phyloP scores from a whole-genome alignment of 2,113 vertebrate species.

The Toxotes chatareus region DNA sequence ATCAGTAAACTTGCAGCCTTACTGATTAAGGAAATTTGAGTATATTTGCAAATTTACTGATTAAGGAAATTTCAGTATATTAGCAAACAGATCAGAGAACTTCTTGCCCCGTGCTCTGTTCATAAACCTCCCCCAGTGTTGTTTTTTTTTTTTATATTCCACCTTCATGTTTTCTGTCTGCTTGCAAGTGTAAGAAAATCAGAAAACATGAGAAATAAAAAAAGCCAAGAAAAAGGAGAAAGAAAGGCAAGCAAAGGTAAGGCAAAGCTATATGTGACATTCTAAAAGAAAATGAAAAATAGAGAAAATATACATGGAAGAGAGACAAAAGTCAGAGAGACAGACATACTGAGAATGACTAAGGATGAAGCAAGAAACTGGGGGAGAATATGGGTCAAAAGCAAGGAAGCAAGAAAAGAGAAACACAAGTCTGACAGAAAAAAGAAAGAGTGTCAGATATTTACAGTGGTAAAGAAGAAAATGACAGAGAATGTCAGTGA shows the following conservation, averaged over 20 bases:
- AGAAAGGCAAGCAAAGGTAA: background rate
- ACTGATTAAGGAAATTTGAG: conserved; percentile 2
- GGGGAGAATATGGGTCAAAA: background rate
- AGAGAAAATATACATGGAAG: background rate
- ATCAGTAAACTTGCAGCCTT: conserved; percentile 11
- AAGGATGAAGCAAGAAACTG: background rate
- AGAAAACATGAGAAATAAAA: background rate
- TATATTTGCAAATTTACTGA: background rate
- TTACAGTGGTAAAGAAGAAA: conserved; percentile 7
- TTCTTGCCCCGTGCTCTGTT: background rate
- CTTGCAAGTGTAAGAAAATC: background rate
- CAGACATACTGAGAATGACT: background rate
- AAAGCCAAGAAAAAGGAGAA: background rate
- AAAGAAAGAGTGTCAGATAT: background rate
- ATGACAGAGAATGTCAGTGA: background rate
- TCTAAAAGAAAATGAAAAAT: background rate
- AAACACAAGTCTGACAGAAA: conserved; percentile 2
- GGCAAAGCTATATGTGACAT: background rate
- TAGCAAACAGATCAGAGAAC: background rate
- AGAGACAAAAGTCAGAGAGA: conserved; percentile 6
- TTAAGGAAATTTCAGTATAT: conserved; percentile 1
- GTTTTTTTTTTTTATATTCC: background rate
- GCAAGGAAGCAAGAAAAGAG: background rate
- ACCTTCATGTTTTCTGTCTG: background rate
- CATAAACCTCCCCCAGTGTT: background rate